These are phyloP conservation scores for Ichneumon xanthorius DNA, from an alignment of 2,888 invertebrate genomes.

Conservation along the genomic window DNA sequence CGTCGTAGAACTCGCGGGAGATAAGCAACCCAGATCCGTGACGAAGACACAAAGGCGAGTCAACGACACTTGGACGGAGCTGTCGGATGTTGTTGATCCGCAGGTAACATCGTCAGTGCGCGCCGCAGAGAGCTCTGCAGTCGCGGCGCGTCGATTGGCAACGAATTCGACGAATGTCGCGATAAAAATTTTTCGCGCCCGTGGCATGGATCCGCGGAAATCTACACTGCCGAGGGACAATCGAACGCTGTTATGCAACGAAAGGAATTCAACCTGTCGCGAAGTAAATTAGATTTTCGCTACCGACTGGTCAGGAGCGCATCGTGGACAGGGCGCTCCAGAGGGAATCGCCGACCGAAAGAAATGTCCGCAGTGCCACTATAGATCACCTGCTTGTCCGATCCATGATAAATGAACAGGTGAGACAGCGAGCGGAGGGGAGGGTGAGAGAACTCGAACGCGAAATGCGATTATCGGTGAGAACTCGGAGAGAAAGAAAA, in stretches of 20 bases:
- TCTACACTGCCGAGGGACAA: background rate
- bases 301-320: background rate
- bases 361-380: conserved; percentile 20
- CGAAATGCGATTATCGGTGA: conserved; percentile 65
- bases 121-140: background rate
- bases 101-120: background rate
- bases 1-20: conserved; percentile 46
- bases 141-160: background rate
- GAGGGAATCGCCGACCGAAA: background rate
- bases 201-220: background rate
- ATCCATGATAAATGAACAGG: conserved; percentile 57
- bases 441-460: conserved; percentile 47
- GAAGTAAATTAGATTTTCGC: conserved; percentile 18
- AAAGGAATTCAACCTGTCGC: conserved; percentile 1
- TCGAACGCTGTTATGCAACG: background rate
- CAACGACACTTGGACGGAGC: conserved; percentile 62
- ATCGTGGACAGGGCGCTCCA: background rate
- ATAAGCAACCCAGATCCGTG: conserved; percentile 67
- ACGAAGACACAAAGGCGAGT: conserved; percentile 67
- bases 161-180: background rate
- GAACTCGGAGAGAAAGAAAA: conserved; percentile 4
- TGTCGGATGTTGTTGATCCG: conserved; percentile 44
- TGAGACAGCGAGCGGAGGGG: conserved; percentile 25
- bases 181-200: background rate
- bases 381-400: conserved; percentile 48